Evolutionary conservation across 2,797 vertebrate species (phyloP).

Genomic region (Erpetoichthys calabaricus): DNA sequence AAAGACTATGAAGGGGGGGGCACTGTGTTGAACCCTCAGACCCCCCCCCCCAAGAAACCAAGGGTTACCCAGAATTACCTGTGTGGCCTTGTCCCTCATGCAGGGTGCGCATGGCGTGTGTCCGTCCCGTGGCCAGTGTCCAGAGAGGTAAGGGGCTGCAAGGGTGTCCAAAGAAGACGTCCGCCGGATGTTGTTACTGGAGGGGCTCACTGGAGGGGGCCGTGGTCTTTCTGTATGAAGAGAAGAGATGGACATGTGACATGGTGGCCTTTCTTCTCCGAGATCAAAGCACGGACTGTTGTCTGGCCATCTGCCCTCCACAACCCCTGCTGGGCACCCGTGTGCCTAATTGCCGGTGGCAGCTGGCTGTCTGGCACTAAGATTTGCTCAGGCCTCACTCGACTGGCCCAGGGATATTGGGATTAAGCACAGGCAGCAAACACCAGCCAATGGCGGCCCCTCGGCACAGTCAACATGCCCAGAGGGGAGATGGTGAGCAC

Average conservation of each 20-base stretch:
- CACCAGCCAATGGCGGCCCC: no score
- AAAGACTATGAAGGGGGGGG: constrained; percentile 8
- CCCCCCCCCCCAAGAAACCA: neutral
- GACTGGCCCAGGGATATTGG: no score
- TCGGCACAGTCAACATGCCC: no score
- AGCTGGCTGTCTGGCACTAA: no score
- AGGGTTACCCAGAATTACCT: constrained; percentile 45
- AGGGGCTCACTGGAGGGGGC: constrained; percentile 43
- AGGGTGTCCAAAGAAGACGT: constrained; percentile 74
- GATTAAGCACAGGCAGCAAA: no score
- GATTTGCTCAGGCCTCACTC: no score
- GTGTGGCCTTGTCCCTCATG: constrained; percentile 96
- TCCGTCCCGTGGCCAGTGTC: constrained; percentile 88
- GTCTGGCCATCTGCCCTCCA: no score
- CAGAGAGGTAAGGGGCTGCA: constrained; percentile 73
- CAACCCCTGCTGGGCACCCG: no score
- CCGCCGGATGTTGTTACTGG: constrained; percentile 58
- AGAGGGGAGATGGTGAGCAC: no score
- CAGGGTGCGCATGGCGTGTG: constrained; percentile 68
- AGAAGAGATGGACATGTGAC: constrained; percentile 8
- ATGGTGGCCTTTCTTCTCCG: constrained; percentile 4
- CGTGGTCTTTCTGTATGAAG: constrained; percentile 39
- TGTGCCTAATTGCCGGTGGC: no score
- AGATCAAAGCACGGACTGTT: no score
- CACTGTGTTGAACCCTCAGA: neutral